Percentiles rank a stretch among this genome's conserved stretches.
These are phyloP conservation scores for Phanerotoma sp. DNA, from an alignment of 2,888 invertebrate genomes.

Conservation along the genomic window DNA sequence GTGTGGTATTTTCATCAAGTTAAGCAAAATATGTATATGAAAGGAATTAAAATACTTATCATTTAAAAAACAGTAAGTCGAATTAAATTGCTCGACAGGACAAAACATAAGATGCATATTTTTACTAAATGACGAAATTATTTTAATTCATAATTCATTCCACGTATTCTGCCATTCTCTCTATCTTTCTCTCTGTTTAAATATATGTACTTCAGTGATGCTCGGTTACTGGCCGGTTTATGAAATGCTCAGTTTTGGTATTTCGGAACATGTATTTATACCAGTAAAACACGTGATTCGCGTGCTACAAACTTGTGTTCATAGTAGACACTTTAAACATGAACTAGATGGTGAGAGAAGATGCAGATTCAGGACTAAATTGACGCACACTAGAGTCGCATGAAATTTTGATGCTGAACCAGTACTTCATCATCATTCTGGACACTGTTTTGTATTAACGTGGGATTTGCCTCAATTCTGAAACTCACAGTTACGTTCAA, in stretches of 20 bases:
- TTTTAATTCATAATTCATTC: slow-evolving; percentile 35
- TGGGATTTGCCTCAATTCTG: slow-evolving; percentile 6
- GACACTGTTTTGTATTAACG: slow-evolving; percentile 3
- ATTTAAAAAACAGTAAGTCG: neutral
- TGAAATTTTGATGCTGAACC: slow-evolving; percentile 23
- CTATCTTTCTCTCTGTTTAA: slow-evolving; percentile 19
- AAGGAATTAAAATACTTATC: neutral
- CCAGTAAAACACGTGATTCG: slow-evolving; percentile 22
- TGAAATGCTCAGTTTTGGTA: slow-evolving; percentile 35
- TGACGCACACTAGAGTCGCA: slow-evolving; percentile 5
- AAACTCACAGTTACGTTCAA: neutral
- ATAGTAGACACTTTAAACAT: neutral
- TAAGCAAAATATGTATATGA: neutral
- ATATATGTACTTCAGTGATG: slow-evolving; percentile 16
- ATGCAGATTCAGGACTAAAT: neutral
- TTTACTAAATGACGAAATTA: neutral
- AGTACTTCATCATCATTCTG: slow-evolving; percentile 21
- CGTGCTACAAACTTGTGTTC: neutral
- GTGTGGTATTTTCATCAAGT: slow-evolving; percentile 18
- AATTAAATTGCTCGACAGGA: neutral
- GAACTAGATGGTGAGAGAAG: neutral
- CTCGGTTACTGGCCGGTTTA: slow-evolving; percentile 36
- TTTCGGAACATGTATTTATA: slow-evolving; percentile 31
- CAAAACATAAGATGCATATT: neutral
- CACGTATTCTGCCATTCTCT: slow-evolving; percentile 11